Conservation (phyloP, 2,113 vertebrate genomes). For the Euleptes europaea region DNA sequence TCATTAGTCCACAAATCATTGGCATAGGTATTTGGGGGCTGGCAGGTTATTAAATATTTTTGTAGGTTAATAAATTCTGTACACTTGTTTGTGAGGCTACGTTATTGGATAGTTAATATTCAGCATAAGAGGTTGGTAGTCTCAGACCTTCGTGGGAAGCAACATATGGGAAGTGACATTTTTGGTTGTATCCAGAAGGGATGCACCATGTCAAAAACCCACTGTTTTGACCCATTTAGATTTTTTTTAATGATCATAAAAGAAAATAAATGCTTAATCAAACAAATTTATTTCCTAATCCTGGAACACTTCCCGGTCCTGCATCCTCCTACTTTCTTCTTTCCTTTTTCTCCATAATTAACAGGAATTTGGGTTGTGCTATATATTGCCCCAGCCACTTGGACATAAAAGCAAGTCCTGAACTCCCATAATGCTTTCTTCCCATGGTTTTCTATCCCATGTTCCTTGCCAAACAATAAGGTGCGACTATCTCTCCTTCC, state of each 20-base stretch:
- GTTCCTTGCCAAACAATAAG: not conserved
- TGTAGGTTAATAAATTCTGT: not conserved
- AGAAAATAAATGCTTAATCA: not conserved
- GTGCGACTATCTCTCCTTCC: not conserved
- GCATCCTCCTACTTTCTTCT: not conserved
- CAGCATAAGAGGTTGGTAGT: too few species aligned
- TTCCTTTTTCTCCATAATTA: not conserved
- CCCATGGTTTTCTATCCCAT: not conserved
- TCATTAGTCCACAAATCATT: too few species aligned
- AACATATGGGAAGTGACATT: too few species aligned
- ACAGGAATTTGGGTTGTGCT: not conserved
- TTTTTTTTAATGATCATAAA: constrained; percentile 11
- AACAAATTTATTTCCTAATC: not conserved
- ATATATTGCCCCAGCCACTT: too few species aligned
- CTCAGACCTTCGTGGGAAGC: too few species aligned
- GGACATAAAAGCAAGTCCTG: not conserved
- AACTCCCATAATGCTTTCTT: not conserved
- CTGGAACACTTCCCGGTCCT: constrained; percentile 9
- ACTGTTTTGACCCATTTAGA: not conserved
- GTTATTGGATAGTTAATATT: too few species aligned
- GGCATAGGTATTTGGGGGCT: too few species aligned
- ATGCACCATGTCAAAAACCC: not conserved
- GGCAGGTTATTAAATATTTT: not conserved
- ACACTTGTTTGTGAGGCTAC: not conserved
- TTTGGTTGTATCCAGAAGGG: too few species aligned